Evolutionary conservation across 2,113 vertebrate species (phyloP), one percentile per base, ranked within the genome.

Genomic region (Prochilodus magdalenae): DNA sequence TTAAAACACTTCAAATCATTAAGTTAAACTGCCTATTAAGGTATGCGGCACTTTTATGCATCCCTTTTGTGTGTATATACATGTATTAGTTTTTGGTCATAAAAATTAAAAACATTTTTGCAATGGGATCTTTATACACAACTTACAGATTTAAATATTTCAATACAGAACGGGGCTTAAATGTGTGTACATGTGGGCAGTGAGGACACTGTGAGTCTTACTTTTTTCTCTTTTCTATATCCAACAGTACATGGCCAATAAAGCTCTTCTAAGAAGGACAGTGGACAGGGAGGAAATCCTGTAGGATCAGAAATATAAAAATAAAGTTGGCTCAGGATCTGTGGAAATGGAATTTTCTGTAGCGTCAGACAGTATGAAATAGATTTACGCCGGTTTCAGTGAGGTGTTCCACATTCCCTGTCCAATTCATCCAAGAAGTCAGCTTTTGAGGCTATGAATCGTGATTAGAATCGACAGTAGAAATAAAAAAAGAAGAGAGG

Each of bases 401-500:
- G n/a, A n/a, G 24, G 66, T 2, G 20, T n/a, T 24, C 18, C 40
- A 27, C 16, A 53, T 53, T 29, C 26, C 22, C 29, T 73, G 18
- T 24, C 24, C 49, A 30, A 5, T 51, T 72, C 70, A 49, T 73
- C 71, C 12, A 55, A 33, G 29, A 57, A n/a, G 72, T 55, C 49
- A n/a, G 51, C 49, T 73, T 57, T 33, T 36, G 57, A 60, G 57
- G 20, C 57, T 26, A 60, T 60, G n/a, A 60, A 11, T n/a, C 12
- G 5, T 59, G 53, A 59, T 59, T 59, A 15, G 30, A 33, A 24
- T 6, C 12, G 47, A 74, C 65, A 77, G 78, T 15, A 55, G 12
- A 74, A 84, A 83, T 85, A 53, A 71, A 57, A 14, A 14, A 26
- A 3, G 16, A n/a, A 3, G 69, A 20, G 70, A 20, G 86, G 85